These are phyloP conservation scores for Eupeodes corollae DNA, from an alignment of 1,140 invertebrate genomes.

Conservation along the genomic window DNA sequence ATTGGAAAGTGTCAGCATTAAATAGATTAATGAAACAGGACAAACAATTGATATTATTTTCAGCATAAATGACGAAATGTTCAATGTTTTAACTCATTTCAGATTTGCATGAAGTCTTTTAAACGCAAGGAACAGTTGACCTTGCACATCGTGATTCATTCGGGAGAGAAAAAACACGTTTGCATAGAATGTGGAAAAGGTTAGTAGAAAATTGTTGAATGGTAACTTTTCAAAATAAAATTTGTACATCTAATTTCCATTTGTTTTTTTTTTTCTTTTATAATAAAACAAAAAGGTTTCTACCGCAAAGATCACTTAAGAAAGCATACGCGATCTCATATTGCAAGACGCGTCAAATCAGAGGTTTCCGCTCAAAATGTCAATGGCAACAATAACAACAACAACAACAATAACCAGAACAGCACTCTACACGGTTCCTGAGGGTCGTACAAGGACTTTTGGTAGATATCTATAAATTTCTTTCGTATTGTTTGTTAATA, in stretches of 20 bases:
- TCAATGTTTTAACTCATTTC: neutral
- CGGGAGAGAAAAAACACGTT: conserved; percentile 72
- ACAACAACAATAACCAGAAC: conserved; percentile 27
- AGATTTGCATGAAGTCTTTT: conserved; percentile 71
- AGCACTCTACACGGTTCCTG: conserved; percentile 34
- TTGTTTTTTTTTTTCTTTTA: neutral
- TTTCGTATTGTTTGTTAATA: conserved; percentile 11
- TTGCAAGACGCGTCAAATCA: conserved; percentile 36
- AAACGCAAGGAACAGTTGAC: conserved; percentile 76
- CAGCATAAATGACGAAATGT: too few species aligned
- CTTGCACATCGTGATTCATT: conserved; percentile 74
- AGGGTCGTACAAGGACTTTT: conserved; percentile 40
- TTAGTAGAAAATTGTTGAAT: conserved; percentile 35
- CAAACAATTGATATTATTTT: neutral
- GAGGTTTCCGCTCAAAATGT: conserved; percentile 41
- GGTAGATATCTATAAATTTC: conserved; percentile 36
- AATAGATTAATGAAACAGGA: too few species aligned
- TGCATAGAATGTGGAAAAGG: conserved; percentile 80
- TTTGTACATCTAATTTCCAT: too few species aligned
- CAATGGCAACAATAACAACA: conserved; percentile 31
- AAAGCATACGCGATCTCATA: conserved; percentile 48
- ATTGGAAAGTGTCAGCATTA: too few species aligned
- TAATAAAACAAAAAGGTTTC: conserved; percentile 40
- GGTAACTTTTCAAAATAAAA: neutral
- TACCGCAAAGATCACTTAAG: conserved; percentile 66